Base-by-base conservation (phyloP, 2,888 invertebrate species). In the Chalcosyrphus nemorum region DNA sequence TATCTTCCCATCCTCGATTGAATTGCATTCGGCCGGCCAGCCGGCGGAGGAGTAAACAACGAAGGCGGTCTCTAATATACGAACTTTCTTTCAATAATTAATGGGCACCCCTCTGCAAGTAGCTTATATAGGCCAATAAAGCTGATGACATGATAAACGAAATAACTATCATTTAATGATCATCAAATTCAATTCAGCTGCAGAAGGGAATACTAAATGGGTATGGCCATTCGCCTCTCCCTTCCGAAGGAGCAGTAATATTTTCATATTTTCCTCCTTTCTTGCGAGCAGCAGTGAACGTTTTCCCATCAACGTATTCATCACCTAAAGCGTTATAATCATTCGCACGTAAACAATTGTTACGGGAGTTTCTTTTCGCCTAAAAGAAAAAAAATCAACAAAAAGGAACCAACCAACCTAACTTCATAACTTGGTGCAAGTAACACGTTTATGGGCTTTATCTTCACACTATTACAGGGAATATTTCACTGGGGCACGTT, bases 311-410 rank as follows among this genome's bases (percentile, higher is more conserved):
- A 47, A 29, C 27, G 6, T 66, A 66, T 75, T 75, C 66, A 76
- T 76, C 76, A 68, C 50, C 66, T 17, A 56, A 66, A 66, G 57
- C 57, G 57, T 29, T 59, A 63, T 61, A 77, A 77, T 77, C 77
- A 70, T 77, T 61, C 63, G 54, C 68, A 70, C 66, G 76, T 76
- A 76, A 76, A 76, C 76, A 76, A 76, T 68, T 66, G 59, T 32
- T 17, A 9, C 43, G 41, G 7, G 27, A 2, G 52, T 13, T 19
- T 9, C 15, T 15, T 29, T 9, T 9, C 7, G 29, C 29, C 29
- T 2, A 27, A 27, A 27, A 5, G 59, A 7, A 24, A 2, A 7
- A 3, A 11, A 24, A 2, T 24, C 38, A 1, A 9, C 21, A 17
- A 11, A 19, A 6, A 2, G n/a, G 17, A 17, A 43, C 19, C 3